Evolutionary conservation across 2,888 invertebrate species (phyloP).

Genomic region (Folsomia candida): DNA sequence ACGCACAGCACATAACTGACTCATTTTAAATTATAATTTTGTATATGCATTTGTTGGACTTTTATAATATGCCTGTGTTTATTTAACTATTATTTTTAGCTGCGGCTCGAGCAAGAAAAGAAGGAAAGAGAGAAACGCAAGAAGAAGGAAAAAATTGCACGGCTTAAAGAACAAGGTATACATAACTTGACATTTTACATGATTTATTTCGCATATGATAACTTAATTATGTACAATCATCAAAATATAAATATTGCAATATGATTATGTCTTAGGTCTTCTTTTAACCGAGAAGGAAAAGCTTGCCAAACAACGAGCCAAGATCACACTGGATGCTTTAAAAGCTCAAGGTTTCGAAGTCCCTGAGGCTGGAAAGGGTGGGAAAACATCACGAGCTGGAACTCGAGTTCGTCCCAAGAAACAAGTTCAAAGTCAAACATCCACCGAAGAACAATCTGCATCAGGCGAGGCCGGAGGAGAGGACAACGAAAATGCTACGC

Average conservation of each 20-base stretch:
- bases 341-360: slow-evolving; percentile 84
- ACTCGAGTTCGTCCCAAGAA: slow-evolving; percentile 72
- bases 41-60: too few species aligned
- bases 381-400: slow-evolving; percentile 60
- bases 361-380: slow-evolving; percentile 65
- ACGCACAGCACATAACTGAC: neutral
- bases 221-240: too few species aligned
- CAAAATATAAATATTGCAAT: too few species aligned
- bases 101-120: slow-evolving; percentile 77
- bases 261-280: too few species aligned
- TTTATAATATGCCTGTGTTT: neutral
- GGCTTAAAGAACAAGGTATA: slow-evolving; percentile 94
- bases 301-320: slow-evolving; percentile 81
- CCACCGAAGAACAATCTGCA: slow-evolving; percentile 19
- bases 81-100: slow-evolving; percentile 53
- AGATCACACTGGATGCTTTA: slow-evolving; percentile 81
- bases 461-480: slow-evolving; percentile 53
- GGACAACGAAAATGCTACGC: slow-evolving; percentile 49
- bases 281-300: slow-evolving; percentile 90
- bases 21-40: too few species aligned
- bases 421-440: slow-evolving; percentile 58
- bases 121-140: slow-evolving; percentile 86
- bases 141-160: slow-evolving; percentile 87
- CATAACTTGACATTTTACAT: too few species aligned
- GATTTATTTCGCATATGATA: too few species aligned